Evolutionary conservation across 2,888 invertebrate species (phyloP).

Genomic region (Gnatocerus cornutus): DNA sequence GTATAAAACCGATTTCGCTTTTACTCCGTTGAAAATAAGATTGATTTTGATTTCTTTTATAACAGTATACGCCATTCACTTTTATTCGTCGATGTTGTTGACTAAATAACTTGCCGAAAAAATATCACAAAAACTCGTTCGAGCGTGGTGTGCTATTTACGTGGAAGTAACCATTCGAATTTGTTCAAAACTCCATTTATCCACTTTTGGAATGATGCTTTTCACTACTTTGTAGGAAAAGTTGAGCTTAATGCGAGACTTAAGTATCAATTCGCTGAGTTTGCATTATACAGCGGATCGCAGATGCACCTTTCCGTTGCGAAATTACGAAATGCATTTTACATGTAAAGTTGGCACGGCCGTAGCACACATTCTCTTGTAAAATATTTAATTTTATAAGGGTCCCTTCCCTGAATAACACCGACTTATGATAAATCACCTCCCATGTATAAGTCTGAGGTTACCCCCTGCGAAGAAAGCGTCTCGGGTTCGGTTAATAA

Average conservation of each 20-base stretch:
- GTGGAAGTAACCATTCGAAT: not conserved
- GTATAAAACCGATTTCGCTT: conserved; percentile 30
- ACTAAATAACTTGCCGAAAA: conserved; percentile 16
- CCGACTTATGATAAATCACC: conserved; percentile 29
- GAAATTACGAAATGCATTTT: conserved; percentile 21
- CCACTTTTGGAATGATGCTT: not conserved
- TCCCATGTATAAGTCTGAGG: conserved; percentile 10
- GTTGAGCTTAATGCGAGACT: conserved; percentile 9
- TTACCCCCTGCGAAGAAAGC: conserved; percentile 21
- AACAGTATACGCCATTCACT: conserved; percentile 42
- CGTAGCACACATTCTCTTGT: conserved; percentile 6
- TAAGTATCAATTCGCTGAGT: conserved; percentile 3
- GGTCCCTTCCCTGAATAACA: conserved; percentile 14
- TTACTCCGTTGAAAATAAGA: conserved; percentile 40
- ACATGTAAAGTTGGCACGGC: conserved; percentile 16
- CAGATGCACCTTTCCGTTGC: conserved; percentile 24
- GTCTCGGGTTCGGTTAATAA: conserved; percentile 27
- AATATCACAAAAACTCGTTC: conserved; percentile 3
- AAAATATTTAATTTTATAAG: conserved; percentile 24
- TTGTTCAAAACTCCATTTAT: conserved; percentile 5
- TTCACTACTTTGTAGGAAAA: conserved; percentile 4
- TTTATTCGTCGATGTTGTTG: conserved; percentile 32
- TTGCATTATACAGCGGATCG: conserved; percentile 23
- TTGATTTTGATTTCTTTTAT: conserved; percentile 43
- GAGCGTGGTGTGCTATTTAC: not conserved